Evolutionary conservation across 2,888 invertebrate genomes (phyloP), one percentile per base, ranked within the genome.

Genomic region (Sialis fuliginosa): DNA sequence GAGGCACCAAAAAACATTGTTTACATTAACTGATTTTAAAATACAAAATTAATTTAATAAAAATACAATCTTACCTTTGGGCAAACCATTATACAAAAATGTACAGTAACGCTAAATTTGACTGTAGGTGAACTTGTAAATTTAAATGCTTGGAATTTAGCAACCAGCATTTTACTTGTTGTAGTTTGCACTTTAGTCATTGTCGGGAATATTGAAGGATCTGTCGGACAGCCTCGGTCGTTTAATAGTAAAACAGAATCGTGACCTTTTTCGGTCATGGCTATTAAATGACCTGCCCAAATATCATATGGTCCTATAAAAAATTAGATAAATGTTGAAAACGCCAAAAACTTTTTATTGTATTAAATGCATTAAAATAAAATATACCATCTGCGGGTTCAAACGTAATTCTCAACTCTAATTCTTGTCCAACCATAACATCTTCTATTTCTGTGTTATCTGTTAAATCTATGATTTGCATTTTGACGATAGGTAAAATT

Each of bases 111-210:
- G 55, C 82, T 80, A 59, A 91, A 90, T 51, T 81, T 72, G 0
- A 90, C 84, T 6, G 85, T 72, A 33, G 83, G 78, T n/a, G 88
- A 85, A 8, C 81, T 78, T 0, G 86, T 81, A 64, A 91, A 91
- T 52, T 89, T 84, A 63, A 91, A 91, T 0, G 89, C 90, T 58
- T 82, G 80, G 62, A 88, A 89, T 13, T 72, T 71, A 4, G 77
- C 73, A 0, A 70, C 64, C 12, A 85, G 62, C 40, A 71, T 57
- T 51, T 57, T 64, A 2, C 59, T 59, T 4, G 58, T 56, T 2
- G 57, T 56, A 0, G 58, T 61, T 12, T 55, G 57, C 4, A 62
- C 51, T 54, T 69, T 69, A 42, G 60, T 61, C 39, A 73, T 55
- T 0, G 63, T 60, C 1, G 73, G 72, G 52, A 73, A 73, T 30